phyloP scores from a whole-genome alignment of 92 coral and sea anemone species.

The Phymanthus crucifer region DNA sequence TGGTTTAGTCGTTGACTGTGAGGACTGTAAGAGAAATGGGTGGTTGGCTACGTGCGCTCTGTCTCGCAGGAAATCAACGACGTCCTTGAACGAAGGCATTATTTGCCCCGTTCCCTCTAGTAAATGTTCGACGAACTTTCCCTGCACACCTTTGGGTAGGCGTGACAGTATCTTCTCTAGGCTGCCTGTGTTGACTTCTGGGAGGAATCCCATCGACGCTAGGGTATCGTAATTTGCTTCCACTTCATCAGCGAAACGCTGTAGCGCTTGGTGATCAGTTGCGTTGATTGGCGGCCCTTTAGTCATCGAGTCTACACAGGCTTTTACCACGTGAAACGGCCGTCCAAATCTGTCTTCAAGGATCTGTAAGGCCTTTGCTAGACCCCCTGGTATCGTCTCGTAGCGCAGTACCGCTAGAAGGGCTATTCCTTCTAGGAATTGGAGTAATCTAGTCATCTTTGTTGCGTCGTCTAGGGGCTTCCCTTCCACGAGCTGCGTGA shows the following conservation, averaged over 20 bases:
- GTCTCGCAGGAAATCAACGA: conserved; percentile 53
- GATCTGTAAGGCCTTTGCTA: conserved; percentile 36
- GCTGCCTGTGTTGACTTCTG: conserved; percentile 61
- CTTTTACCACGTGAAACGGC: conserved; percentile 39
- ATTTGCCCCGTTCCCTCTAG: conserved; percentile 49
- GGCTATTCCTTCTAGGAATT: conserved; percentile 49
- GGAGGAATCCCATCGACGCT: conserved; percentile 41
- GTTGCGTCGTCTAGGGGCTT: not conserved
- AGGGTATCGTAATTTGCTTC: conserved; percentile 58
- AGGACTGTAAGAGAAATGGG: conserved; percentile 43
- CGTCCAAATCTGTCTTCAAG: conserved; percentile 46
- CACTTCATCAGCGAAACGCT: conserved; percentile 49
- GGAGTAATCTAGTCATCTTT: conserved; percentile 10
- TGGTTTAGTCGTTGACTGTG: not conserved
- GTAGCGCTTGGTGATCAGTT: not conserved
- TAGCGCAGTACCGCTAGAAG: conserved; percentile 39
- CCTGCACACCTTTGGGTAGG: conserved; percentile 55
- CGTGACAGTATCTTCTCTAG: conserved; percentile 45
- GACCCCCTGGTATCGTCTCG: conserved; percentile 43
- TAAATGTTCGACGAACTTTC: conserved; percentile 55
- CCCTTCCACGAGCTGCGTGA: conserved; percentile 34
- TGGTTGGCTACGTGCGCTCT: conserved; percentile 66
- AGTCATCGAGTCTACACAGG: not conserved
- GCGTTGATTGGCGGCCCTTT: not conserved
- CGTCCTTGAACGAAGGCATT: conserved; percentile 54